A percentile compares a stretch with the other conserved stretches of the same genome.
These are phyloP conservation scores for Melieria crassipennis DNA, from an alignment of 2,888 invertebrate genomes.

Conservation along the genomic window DNA sequence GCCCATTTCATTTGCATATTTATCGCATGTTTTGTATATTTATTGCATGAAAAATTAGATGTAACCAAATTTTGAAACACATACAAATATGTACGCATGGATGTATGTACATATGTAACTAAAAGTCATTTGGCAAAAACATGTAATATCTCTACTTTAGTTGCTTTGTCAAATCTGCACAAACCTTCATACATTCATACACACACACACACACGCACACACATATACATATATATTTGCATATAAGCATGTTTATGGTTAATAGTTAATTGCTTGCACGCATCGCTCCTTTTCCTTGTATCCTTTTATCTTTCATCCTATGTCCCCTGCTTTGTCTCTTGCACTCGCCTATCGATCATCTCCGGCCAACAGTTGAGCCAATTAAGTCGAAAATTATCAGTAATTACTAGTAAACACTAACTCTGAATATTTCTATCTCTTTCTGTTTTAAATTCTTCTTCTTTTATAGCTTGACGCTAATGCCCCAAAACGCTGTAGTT, in stretches of 20 bases:
- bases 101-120: neutral
- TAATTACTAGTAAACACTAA: constrained; percentile 29
- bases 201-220: constrained; percentile 1
- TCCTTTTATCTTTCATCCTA: neutral
- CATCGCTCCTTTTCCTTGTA: no score
- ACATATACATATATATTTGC: neutral
- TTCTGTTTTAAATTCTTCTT: constrained; percentile 30
- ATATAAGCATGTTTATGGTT: neutral
- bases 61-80: neutral
- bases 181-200: neutral
- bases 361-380: neutral
- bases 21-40: no score
- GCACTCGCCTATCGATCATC: neutral
- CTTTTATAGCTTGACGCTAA: constrained; percentile 35
- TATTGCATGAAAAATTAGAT: no score
- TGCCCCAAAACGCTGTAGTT: constrained; percentile 17
- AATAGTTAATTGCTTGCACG: neutral
- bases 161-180: neutral
- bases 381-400: neutral
- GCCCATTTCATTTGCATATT: no score
- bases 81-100: neutral
- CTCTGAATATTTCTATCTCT: constrained; percentile 21
- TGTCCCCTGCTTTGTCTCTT: neutral
- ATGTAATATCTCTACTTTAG: no score
- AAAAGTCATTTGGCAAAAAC: neutral